Conservation (phyloP, 2,113 vertebrate genomes). For the Psilopsiagon aymara region DNA sequence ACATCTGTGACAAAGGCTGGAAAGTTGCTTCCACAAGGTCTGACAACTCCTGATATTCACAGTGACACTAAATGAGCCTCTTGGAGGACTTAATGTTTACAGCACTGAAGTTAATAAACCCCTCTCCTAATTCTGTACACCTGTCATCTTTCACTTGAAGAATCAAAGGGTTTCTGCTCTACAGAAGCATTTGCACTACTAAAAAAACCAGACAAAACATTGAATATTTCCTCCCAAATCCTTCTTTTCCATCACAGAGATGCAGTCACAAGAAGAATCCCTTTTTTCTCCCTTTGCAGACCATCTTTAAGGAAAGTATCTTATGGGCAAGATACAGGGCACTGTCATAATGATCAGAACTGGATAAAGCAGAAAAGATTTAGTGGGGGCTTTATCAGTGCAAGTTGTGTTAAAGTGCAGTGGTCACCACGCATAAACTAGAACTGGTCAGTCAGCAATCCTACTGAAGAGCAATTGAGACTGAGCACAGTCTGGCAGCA, state of each 20-base stretch:
- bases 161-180: conserved; percentile 53
- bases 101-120: conserved; percentile 40
- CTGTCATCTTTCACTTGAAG: neutral
- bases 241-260: neutral
- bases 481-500: neutral
- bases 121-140: conserved; percentile 48
- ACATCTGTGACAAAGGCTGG: neutral
- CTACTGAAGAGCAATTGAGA: neutral
- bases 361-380: neutral
- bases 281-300: neutral
- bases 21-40: neutral
- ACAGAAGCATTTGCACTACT: conserved; percentile 54
- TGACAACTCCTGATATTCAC: conserved; percentile 13
- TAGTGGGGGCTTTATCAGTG: neutral
- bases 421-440: neutral
- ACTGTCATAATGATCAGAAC: neutral
- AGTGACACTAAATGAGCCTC: neutral
- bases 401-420: neutral
- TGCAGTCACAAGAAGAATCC: neutral
- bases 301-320: neutral
- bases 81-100: conserved; percentile 39
- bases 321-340: neutral
- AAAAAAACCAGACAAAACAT: conserved; percentile 18
- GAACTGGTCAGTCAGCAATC: neutral
- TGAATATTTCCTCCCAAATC: neutral